These are phyloP conservation scores for Microtus richardsoni DNA, from an alignment of 2,113 vertebrate genomes.

Conservation along the genomic window DNA sequence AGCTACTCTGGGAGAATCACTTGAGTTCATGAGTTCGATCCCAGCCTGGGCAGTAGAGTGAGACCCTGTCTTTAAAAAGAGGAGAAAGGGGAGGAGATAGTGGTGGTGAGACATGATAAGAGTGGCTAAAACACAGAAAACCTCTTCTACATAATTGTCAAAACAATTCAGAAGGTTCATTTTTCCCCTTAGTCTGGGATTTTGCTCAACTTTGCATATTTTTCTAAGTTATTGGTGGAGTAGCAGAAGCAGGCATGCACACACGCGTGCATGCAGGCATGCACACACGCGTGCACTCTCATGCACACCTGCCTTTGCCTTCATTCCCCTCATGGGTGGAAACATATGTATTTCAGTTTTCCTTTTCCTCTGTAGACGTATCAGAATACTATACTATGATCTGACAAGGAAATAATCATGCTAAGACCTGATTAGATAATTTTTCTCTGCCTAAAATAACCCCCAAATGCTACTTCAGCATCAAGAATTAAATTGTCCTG, in stretches of 20 bases:
- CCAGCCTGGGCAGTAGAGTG: background rate
- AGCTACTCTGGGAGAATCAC: background rate
- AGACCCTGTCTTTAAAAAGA: background rate
- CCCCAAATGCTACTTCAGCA: conserved; percentile 56
- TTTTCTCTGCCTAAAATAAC: conserved; percentile 61
- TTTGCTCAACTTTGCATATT: background rate
- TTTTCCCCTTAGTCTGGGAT: background rate
- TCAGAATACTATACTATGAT: conserved; percentile 41
- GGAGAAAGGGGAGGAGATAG: background rate
- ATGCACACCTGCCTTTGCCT: background rate
- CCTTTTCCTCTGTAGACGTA: background rate
- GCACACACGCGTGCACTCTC: background rate
- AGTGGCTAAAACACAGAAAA: background rate
- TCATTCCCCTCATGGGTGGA: background rate
- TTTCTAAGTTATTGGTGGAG: too few relatives aligned
- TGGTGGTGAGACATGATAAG: background rate
- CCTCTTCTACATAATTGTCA: background rate
- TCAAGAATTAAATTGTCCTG: conserved; percentile 77
- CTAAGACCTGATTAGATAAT: conserved; percentile 64
- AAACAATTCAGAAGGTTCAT: background rate
- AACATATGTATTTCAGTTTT: conserved; percentile 22
- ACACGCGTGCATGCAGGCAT: background rate
- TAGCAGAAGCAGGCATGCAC: background rate
- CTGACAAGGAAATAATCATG: conserved; percentile 61
- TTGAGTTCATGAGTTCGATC: background rate